These are phyloP conservation scores for Eupithecia vulgata DNA, from an alignment of 2,888 invertebrate genomes.

Conservation along the genomic window DNA sequence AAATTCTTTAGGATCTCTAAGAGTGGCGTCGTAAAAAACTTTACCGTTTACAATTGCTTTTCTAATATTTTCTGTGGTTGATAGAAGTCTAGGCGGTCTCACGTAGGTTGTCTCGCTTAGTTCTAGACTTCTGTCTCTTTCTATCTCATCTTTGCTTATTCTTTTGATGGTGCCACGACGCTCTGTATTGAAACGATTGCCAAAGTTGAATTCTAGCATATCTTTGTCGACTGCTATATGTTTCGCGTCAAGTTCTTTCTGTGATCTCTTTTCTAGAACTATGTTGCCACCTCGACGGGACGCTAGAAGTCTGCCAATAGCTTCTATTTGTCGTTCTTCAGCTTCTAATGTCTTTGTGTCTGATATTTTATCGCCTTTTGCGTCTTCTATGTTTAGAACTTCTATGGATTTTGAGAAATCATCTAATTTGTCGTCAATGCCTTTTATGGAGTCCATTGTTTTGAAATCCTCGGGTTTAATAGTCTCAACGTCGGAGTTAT, in stretches of 20 bases:
- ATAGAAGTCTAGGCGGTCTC: slow-evolving; percentile 72
- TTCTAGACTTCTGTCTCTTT: slow-evolving; percentile 73
- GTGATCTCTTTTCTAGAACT: slow-evolving; percentile 71
- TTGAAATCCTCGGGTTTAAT: slow-evolving; percentile 55
- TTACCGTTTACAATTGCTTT: slow-evolving; percentile 79
- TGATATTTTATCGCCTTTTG: slow-evolving; percentile 65
- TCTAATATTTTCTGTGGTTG: slow-evolving; percentile 73
- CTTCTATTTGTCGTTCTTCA: slow-evolving; percentile 80
- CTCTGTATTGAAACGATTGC: slow-evolving; percentile 69
- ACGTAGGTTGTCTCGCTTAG: slow-evolving; percentile 78
- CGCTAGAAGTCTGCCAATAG: slow-evolving; percentile 75
- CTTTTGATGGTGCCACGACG: slow-evolving; percentile 71
- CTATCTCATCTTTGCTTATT: slow-evolving; percentile 76
- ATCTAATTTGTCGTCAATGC: slow-evolving; percentile 75
- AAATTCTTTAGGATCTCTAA: slow-evolving; percentile 55
- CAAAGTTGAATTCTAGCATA: slow-evolving; percentile 68
- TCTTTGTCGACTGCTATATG: slow-evolving; percentile 72
- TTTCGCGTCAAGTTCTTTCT: slow-evolving; percentile 72
- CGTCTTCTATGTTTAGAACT: slow-evolving; percentile 75
- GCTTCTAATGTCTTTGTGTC: slow-evolving; percentile 75
- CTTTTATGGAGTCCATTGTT: slow-evolving; percentile 63
- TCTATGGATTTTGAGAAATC: slow-evolving; percentile 75
- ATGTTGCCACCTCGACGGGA: slow-evolving; percentile 70
- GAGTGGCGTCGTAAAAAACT: slow-evolving; percentile 77
- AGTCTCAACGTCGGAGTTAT: slow-evolving; percentile 56